phyloP scores from a whole-genome alignment of 1,140 invertebrate genomes.

The Danaus plexippus region DNA sequence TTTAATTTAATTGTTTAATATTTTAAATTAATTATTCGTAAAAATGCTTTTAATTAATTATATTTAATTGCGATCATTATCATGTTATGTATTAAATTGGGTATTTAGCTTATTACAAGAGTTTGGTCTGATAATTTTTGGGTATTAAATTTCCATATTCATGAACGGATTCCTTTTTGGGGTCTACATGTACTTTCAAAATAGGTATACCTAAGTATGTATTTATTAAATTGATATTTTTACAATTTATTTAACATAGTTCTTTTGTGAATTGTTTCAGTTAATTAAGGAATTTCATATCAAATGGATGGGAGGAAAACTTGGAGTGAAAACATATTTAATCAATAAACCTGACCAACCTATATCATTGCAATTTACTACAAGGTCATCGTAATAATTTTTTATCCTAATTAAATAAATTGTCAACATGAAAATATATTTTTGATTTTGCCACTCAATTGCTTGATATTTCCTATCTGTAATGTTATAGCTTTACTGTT shows the following conservation, averaged over 20 bases:
- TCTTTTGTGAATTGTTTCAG: slow-evolving; percentile 69
- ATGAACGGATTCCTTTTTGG: background rate
- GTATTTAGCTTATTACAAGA: background rate
- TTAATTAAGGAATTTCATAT: slow-evolving; percentile 78
- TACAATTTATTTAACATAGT: too few species aligned
- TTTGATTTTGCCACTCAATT: too few species aligned
- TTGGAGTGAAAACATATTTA: slow-evolving; percentile 78
- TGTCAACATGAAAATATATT: too few species aligned
- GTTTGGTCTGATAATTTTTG: slow-evolving; percentile 2
- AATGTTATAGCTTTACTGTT: too few species aligned
- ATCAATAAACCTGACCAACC: slow-evolving; percentile 87
- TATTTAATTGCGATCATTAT: slow-evolving; percentile 1
- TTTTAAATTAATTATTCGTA: too few species aligned
- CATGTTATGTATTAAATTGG: background rate
- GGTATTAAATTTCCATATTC: slow-evolving; percentile 8
- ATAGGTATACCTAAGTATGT: too few species aligned
- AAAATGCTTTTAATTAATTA: slow-evolving; percentile 9
- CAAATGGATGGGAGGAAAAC: slow-evolving; percentile 75
- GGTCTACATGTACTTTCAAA: too few species aligned
- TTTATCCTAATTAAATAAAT: too few species aligned
- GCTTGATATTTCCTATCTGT: too few species aligned
- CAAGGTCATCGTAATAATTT: slow-evolving; percentile 20
- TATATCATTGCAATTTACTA: slow-evolving; percentile 74
- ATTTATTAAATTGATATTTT: background rate
- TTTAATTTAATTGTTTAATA: too few species aligned